Evolutionary conservation across 1,140 invertebrate species (phyloP).

Genomic region (Octopus sinensis): DNA sequence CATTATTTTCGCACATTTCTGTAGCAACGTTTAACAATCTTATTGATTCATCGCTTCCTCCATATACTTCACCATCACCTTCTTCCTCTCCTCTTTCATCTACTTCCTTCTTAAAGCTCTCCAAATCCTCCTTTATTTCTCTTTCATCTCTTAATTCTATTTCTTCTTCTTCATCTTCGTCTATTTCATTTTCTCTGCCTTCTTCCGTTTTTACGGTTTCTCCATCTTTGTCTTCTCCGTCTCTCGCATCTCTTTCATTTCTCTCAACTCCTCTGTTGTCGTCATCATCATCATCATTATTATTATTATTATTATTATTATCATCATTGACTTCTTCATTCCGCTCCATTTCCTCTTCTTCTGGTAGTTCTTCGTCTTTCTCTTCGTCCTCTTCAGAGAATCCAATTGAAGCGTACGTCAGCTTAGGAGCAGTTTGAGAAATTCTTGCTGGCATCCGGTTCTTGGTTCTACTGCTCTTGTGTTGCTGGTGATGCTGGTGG

Average conservation of each 20-base stretch:
- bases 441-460: too few species aligned
- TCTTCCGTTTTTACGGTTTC: neutral
- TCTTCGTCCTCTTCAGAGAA: neutral
- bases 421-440: neutral
- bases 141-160: neutral
- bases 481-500: neutral
- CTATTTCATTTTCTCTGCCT: neutral
- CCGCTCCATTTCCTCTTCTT: neutral
- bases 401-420: neutral
- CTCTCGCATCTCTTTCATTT: neutral
- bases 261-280: neutral
- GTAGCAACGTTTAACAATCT: too few species aligned
- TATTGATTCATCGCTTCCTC: too few species aligned
- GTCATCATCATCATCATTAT: constrained; percentile 8
- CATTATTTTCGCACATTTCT: too few species aligned
- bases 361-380: neutral
- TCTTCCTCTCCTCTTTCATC: neutral
- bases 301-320: neutral
- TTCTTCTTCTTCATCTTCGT: constrained; percentile 1
- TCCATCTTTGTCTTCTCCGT: neutral
- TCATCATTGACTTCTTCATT: neutral
- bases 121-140: neutral
- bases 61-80: too few species aligned
- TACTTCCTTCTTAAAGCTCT: neutral
- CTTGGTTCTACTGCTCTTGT: too few species aligned